These are phyloP conservation scores for Helogale parvula DNA, from an alignment of 2,113 vertebrate species.

Conservation along the genomic window DNA sequence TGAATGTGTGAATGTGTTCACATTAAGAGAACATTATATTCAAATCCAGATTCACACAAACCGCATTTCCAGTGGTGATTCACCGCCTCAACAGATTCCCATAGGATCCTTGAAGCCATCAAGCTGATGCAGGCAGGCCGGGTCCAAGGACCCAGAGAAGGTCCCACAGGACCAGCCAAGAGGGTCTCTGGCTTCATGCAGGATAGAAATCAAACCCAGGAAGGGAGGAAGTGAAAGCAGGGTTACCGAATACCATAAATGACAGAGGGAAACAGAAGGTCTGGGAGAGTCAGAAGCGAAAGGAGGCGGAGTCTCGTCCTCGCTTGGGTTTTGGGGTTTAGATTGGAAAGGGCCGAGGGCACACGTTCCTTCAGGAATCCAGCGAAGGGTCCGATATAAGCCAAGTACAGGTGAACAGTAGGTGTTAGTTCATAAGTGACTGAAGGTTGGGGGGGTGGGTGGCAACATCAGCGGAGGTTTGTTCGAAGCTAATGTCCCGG, in stretches of 20 bases:
- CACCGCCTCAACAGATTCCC: background rate
- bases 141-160: background rate
- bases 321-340: background rate
- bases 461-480: background rate
- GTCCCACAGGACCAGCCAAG: background rate
- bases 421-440: background rate
- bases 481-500: background rate
- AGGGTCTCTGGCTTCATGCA: background rate
- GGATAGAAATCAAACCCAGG: background rate
- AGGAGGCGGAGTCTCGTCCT: background rate
- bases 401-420: background rate
- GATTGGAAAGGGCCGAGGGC: background rate
- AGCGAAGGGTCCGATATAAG: background rate
- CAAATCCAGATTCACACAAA: background rate
- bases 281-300: background rate
- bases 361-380: background rate
- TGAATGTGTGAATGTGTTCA: background rate
- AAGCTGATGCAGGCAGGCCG: background rate
- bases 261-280: background rate
- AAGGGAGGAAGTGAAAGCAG: background rate
- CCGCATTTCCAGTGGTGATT: background rate
- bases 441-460: background rate
- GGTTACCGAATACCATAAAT: background rate
- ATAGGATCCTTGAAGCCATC: background rate
- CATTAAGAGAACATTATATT: constrained; percentile 17